Percentiles rank a stretch among this genome's conserved stretches.
Conservation (phyloP, 2,113 vertebrate genomes). For the Calidris pygmaea region DNA sequence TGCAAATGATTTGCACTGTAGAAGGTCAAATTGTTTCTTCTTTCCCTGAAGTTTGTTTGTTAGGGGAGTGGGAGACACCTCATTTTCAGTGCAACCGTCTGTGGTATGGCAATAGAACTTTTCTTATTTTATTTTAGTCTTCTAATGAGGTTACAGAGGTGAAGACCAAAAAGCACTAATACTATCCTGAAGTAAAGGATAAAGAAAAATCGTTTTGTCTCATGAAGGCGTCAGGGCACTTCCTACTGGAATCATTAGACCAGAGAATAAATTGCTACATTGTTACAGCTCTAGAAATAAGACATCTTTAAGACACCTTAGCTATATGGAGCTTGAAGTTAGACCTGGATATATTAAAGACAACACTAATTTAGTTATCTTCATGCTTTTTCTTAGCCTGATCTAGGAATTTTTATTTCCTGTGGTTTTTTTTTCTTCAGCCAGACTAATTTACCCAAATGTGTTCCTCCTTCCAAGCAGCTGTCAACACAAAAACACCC, state of each 20-base stretch:
- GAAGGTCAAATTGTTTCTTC: background rate
- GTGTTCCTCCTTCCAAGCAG: background rate
- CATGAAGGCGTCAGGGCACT: background rate
- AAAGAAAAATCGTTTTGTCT: background rate
- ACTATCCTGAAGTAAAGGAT: background rate
- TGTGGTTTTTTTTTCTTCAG: background rate
- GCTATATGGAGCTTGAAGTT: background rate
- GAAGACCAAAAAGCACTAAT: background rate
- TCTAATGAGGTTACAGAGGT: background rate
- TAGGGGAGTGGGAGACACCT: background rate
- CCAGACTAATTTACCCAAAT: background rate
- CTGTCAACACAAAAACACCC: background rate
- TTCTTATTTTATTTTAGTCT: background rate
- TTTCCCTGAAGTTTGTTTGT: background rate
- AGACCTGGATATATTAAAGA: background rate
- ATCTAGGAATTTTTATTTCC: background rate
- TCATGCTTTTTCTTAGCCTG: background rate
- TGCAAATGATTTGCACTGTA: background rate
- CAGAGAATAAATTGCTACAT: background rate
- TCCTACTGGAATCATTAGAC: background rate
- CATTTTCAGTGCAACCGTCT: background rate
- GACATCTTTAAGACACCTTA: background rate
- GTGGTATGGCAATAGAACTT: background rate
- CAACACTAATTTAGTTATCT: background rate
- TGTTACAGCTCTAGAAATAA: background rate